Evolutionary conservation across 2,113 vertebrate species (phyloP), one percentile per base, ranked within the genome.

Genomic region (Labeo catla): DNA sequence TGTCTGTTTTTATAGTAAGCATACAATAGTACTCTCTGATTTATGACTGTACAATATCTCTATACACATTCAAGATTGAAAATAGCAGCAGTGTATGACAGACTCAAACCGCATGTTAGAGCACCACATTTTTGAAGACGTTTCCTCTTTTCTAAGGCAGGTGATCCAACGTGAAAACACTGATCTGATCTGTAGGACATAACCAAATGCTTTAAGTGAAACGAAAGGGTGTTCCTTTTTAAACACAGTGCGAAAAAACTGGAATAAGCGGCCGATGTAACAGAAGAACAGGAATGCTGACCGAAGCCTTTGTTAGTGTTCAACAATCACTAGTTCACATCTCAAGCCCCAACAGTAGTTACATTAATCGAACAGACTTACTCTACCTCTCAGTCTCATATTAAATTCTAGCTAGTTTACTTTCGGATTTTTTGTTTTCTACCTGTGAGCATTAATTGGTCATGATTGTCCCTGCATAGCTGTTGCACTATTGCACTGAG

Each of bases 1-100:
- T 85, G 65, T 89, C 70, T 85, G 78, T 54, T 85, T 28, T 90
- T 57, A 84, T 89, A 83, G 70, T 81, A 88, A 88, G 86, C 81
- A 83, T 88, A 89, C 82, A 91, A 88, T 91, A 90, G 43, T 83
- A 83, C 70, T 86, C 86, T 89, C 78, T 66, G 34, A 80, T 87
- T 81, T 89, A 88, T 90, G 73, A 81, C 87, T 86, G 79, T 89
- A 72, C 84, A 86, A 76, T 82, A 87, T 89, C 59, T 89, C 61
- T 90, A 77, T 82, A 88, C 84, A 91, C 88, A 90, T 88, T 90
- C 86, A 90, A 87, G 76, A 87, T 74, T 89, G 74, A 88, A 83
- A 91, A 91, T 91, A 91, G 90, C 90, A 91, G 90, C 90, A 89
- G 57, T 87, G 85, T 77, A 87, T 77, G 87, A 85, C 88, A 84